Percentiles rank a stretch among this genome's conserved stretches.
These are phyloP conservation scores for Amazona vittata DNA, from an alignment of 2,113 vertebrate species.

Conservation along the genomic window DNA sequence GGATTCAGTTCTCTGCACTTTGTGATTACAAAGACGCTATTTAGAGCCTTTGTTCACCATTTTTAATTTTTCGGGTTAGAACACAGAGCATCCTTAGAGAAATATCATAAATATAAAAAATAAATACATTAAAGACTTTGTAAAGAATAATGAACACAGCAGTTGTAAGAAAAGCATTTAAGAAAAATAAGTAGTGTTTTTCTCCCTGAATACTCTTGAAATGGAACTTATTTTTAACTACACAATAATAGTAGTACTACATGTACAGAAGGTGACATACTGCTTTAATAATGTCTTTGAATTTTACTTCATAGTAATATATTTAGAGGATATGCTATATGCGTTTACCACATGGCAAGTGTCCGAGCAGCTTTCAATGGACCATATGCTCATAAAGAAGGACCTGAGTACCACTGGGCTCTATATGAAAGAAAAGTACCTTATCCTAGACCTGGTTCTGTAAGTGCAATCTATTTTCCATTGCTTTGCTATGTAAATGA, in stretches of 20 bases:
- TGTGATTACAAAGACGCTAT: neutral
- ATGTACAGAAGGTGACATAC: neutral
- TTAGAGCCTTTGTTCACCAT: neutral
- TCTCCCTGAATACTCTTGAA: neutral
- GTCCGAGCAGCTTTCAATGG: slow-evolving; percentile 94
- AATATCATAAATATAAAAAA: neutral
- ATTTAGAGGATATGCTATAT: slow-evolving; percentile 94
- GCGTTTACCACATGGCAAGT: slow-evolving; percentile 93
- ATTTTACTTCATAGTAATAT: slow-evolving; percentile 79
- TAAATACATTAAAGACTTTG: neutral
- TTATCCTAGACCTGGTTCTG: slow-evolving; percentile 94
- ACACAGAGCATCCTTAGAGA: neutral
- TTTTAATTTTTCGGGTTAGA: neutral
- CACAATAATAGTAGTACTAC: neutral
- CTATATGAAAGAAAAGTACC: slow-evolving; percentile 92
- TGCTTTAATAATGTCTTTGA: neutral
- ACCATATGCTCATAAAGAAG: slow-evolving; percentile 91
- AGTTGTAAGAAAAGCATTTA: neutral
- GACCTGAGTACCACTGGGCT: slow-evolving; percentile 92
- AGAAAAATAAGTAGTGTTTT: neutral
- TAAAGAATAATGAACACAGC: neutral
- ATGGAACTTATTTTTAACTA: neutral
- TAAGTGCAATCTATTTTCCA: slow-evolving; percentile 74
- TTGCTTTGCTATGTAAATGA: neutral
- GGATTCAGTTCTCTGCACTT: neutral